Evolutionary conservation across 1,140 invertebrate genomes (phyloP).

Genomic region (Tribolium madens): DNA sequence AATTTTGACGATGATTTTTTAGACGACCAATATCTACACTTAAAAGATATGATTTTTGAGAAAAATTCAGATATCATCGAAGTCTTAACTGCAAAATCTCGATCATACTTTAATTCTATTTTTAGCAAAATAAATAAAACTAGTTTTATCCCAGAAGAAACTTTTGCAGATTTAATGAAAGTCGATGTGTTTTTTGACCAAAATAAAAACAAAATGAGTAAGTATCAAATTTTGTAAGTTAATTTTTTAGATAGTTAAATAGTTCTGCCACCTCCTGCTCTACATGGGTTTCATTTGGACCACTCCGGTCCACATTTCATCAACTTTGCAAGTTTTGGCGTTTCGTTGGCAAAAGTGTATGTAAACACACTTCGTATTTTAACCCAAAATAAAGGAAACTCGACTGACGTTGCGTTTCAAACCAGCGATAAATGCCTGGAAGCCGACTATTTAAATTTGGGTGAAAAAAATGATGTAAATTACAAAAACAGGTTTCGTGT

Average conservation of each 20-base stretch:
- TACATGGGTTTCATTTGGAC: constrained; percentile 5
- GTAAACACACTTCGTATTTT: not conserved
- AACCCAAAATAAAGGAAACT: not conserved
- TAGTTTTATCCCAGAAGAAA: not conserved
- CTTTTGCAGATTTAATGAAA: not conserved
- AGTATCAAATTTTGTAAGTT: not conserved
- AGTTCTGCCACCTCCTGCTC: not conserved
- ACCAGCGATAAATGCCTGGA: not conserved
- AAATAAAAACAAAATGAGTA: not conserved
- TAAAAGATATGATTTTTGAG: not conserved
- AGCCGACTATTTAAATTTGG: constrained; percentile 15
- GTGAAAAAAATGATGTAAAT: not conserved
- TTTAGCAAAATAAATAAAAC: not conserved
- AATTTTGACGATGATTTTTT: constrained; percentile 9
- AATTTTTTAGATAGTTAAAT: not conserved
- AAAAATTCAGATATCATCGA: not conserved
- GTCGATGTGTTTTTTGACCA: not conserved
- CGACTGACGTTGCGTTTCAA: not conserved
- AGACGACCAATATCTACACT: not conserved
- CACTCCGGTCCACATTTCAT: not conserved
- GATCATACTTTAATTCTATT: not conserved
- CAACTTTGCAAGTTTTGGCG: not conserved
- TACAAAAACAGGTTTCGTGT: not conserved
- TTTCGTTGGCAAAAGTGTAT: not conserved
- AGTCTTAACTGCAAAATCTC: not conserved